phyloP scores from a whole-genome alignment of 2,888 invertebrate genomes.

The Chrysodeixis includens region DNA sequence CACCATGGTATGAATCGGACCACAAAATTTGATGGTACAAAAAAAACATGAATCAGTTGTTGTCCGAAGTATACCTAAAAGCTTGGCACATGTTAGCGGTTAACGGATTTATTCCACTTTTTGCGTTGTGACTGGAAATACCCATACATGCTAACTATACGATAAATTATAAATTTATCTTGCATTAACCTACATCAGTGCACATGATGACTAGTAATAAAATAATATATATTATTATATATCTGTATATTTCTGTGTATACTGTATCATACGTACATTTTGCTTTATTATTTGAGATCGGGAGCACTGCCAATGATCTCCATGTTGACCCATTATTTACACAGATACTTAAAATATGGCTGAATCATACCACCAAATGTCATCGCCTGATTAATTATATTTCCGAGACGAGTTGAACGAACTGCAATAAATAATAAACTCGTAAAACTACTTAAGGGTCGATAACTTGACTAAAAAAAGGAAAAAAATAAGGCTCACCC shows the following conservation, averaged over 20 bases:
- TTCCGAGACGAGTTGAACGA: slow-evolving; percentile 10
- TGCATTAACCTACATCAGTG: background rate
- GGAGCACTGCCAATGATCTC: background rate
- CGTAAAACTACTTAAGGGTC: slow-evolving; percentile 13
- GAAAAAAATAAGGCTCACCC: slow-evolving; percentile 7
- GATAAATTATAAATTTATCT: background rate
- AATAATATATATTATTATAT: background rate
- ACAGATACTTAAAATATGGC: background rate
- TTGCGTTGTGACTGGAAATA: background rate
- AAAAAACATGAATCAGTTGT: background rate
- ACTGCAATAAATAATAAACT: slow-evolving; percentile 6
- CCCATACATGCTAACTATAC: background rate
- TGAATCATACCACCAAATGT: background rate
- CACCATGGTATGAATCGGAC: background rate
- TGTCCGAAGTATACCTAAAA: background rate
- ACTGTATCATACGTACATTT: background rate
- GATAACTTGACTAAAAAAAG: slow-evolving; percentile 13
- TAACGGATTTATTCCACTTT: background rate
- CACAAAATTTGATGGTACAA: slow-evolving; percentile 9
- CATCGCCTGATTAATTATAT: slow-evolving; percentile 5
- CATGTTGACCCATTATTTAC: background rate
- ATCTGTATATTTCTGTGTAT: too few relatives aligned
- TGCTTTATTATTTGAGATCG: background rate
- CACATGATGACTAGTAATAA: too few relatives aligned
- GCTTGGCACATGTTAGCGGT: background rate